Evolutionary conservation across 2,113 vertebrate genomes (phyloP), one percentile per base, ranked within the genome.

Genomic region (Seriola dumerili): DNA sequence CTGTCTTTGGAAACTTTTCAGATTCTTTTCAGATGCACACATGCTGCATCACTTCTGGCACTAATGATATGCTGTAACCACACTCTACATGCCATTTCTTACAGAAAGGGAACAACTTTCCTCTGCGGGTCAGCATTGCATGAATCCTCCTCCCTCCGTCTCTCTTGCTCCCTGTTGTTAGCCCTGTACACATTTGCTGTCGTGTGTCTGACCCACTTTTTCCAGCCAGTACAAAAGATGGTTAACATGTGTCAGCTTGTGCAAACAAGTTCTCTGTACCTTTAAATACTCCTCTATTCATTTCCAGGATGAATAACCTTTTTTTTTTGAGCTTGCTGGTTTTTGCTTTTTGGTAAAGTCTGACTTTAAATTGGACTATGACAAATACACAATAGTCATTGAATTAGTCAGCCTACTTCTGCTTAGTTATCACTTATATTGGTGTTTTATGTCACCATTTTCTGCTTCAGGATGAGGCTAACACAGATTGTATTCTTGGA

Each of bases 221-320:
- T 88, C 80, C 87, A 89, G 77, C 70, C 85, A 72, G 83, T 83
- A 91, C 86, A 91, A 90, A 90, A 88, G 84, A 94, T 78, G 82
- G 72, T 85, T 85, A 92, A 92, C 85, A 88, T 88, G 83, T 89
- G 88, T 90, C 88, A 90, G 88, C 89, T 78, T 84, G 76, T 88
- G 80, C 88, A 89, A 93, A 91, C 85, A 93, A 85, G 72, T 81
- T 86, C 85, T 79, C 80, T 63, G 52, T 66, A 71, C 91, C 83
- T 89, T 89, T 85, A 86, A 87, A 87, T 82, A 48, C 67, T 34
- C 74, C 66, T 79, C 78, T 67, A 32, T 88, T 90, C 61, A 74
- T 78, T 64, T 76, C 21, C 55, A 44, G 65, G 46, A 29, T 69
- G 76, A 77, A 61, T 86, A 69, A 78, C 74, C 81, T 65, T 84